Base-by-base conservation (phyloP, 2,113 vertebrate species). In the Leptobrachium leishanense region DNA sequence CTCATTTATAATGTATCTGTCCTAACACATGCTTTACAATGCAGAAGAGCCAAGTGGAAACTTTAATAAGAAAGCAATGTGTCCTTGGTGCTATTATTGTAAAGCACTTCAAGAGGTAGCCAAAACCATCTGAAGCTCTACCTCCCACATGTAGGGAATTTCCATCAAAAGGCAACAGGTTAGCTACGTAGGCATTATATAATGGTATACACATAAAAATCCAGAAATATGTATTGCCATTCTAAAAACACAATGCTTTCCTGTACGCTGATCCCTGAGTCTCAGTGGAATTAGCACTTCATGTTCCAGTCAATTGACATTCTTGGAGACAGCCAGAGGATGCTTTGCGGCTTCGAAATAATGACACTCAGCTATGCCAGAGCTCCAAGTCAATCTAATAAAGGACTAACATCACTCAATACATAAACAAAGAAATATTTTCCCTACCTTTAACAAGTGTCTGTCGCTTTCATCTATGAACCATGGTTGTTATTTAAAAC, bases 231-330 rank as follows among this genome's bases (percentile, higher is more conserved):
- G 3, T 43, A 42, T 40, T 53, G 43, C 43, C 63, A 53, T 10
- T 42, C 20, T 31, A 31, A 31, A 44, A 50, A 40, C 44, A 76
- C 74, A 76, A 76, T 76, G 64, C 42, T 42, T 54, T 65, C 7
- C 11, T 15, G 7, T 67, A 67, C 5, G 64, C n/a, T 20, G 15
- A 76, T 76, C 15, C 64, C 53, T 55, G 46, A 64, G 20, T 76
- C 31, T 54, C 46, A 54, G 64, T 42, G 74, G 46, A 68, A 76
- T 76, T 68, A 68, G 65, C 62, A 66, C 62, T 53, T 68, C 63
- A 4, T 44, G 12, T 8, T 67, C 4, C 39, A 40, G 46, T 68
- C 39, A 57, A 2, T 76, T 1, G 13, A 43, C 43, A 76, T 41
- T 68, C 74, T 68, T 68, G 46, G 64, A 76, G 40, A 41, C 64